Evolutionary conservation across 2,888 invertebrate genomes (phyloP).

Genomic region (Gerris lacustris): DNA sequence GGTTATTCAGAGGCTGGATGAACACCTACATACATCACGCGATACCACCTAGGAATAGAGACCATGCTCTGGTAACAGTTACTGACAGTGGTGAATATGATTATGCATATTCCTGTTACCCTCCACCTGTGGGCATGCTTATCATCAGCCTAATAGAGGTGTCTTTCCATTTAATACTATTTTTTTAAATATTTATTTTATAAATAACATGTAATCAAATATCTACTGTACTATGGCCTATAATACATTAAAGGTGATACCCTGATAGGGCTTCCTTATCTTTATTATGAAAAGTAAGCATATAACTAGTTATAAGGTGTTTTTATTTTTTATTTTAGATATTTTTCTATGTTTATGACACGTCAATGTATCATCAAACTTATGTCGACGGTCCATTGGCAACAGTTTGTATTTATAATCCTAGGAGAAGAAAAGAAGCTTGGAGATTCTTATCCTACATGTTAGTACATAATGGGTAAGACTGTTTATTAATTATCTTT

Average conservation of each 20-base stretch:
- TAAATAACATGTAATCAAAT: too few relatives aligned
- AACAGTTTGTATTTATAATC: conserved; percentile 75
- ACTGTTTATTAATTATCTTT: conserved; percentile 23
- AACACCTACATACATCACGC: conserved; percentile 30
- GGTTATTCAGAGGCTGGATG: conserved; percentile 5
- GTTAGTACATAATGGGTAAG: conserved; percentile 88
- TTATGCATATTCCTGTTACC: conserved; percentile 83
- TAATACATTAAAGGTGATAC: too few relatives aligned
- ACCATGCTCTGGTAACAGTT: conserved; percentile 33
- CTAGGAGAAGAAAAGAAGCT: conserved; percentile 66
- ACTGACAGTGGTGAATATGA: conserved; percentile 62
- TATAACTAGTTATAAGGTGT: not conserved
- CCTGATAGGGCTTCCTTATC: too few relatives aligned
- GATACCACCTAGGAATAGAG: conserved; percentile 30
- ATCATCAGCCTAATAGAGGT: conserved; percentile 48
- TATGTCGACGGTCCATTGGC: conserved; percentile 63
- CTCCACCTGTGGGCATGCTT: conserved; percentile 88
- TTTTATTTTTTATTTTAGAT: conserved; percentile 28
- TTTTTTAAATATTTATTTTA: too few relatives aligned
- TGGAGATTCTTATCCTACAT: conserved; percentile 94
- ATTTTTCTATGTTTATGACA: conserved; percentile 30
- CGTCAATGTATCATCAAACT: conserved; percentile 34
- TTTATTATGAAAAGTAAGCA: too few relatives aligned
- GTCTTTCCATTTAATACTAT: conserved; percentile 25
- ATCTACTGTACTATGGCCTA: too few relatives aligned